Evolutionary conservation across 2,888 invertebrate species (phyloP).

Genomic region (Sclerodermus sp.): DNA sequence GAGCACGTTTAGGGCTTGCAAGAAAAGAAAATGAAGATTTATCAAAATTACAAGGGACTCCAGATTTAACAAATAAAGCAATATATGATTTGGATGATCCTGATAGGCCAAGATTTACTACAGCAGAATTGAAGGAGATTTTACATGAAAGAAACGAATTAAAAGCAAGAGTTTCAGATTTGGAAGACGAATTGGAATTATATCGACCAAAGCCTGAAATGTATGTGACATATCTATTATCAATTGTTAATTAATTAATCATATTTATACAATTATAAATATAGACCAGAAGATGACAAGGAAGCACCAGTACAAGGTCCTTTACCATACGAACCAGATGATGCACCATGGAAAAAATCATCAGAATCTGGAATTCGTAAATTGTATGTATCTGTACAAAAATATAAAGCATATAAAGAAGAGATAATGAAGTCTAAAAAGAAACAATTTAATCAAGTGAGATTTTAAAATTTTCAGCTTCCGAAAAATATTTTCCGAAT

Average conservation of each 20-base stretch:
- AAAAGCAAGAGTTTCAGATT: conserved; percentile 85
- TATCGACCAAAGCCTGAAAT: conserved; percentile 65
- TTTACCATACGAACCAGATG: conserved; percentile 93
- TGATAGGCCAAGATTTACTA: conserved; percentile 79
- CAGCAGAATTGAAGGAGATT: conserved; percentile 82
- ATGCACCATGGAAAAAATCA: conserved; percentile 88
- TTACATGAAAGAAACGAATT: conserved; percentile 91
- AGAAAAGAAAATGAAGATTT: conserved; percentile 79
- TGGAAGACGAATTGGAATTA: conserved; percentile 88
- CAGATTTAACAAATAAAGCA: conserved; percentile 63
- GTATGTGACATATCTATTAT: conserved; percentile 44
- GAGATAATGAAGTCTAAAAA: background rate
- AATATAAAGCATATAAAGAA: conserved; percentile 1
- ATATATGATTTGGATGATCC: conserved; percentile 70
- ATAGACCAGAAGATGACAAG: conserved; percentile 60
- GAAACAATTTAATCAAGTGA: conserved; percentile 4
- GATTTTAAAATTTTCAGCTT: conserved; percentile 65
- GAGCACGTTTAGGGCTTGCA: conserved; percentile 68
- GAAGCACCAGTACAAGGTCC: conserved; percentile 96
- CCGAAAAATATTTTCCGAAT: conserved; percentile 86
- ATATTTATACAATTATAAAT: background rate
- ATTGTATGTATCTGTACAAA: conserved; percentile 69
- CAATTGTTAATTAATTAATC: conserved; percentile 2
- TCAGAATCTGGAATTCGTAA: conserved; percentile 86
- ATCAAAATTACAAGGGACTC: conserved; percentile 62